Evolutionary conservation across 2,113 vertebrate genomes (phyloP), one percentile per base, ranked within the genome.

Genomic region (Rhinoderma darwinii): DNA sequence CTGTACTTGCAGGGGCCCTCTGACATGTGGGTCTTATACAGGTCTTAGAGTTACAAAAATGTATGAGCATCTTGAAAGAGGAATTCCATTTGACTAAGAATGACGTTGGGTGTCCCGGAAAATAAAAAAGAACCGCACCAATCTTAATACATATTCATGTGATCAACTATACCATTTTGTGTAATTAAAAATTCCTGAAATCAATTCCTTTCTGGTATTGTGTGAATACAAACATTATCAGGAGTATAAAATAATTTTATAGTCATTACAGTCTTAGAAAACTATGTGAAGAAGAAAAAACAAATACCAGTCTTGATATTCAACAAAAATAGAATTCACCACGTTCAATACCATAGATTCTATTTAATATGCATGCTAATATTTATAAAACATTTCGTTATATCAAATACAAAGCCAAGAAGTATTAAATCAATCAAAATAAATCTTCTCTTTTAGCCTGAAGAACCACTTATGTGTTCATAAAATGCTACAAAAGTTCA

Each of bases 321-420:
- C 18, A 35, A 18, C 7, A 32, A 14, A 54, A 78, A 27, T 56
- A 32, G 25, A 56, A 56, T 37, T 37, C 12, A 14, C 17, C 51
- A 61, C 12, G 2, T 61, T 81, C 54, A 27, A 17, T 43, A 20
- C 0, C 63, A 43, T 43, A 44, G 37, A 8, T 27, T 81, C 41
- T 7, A 61, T 27, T 81, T 81, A 43, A 43, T 43, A 63, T 81
- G 54, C 25, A 63, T 27, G 54, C 51, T 44, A 63, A 81, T 81
- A 27, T 41, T 81, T 81, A 63, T 41, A 10, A 43, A 41, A 43
- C 20, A 81, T 30, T 43, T 30, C 63, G 15, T 25, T n/a, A 4
- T 59, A 80, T 61, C 37, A 81, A 41, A 63, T 37, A 80, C 35
- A 22, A 61, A 80, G 35, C 32, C 32, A 35, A 56, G 51, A 25